Evolutionary conservation across 2,888 invertebrate genomes (phyloP), one percentile per base, ranked within the genome.

Genomic region (Caradrina kadenii): DNA sequence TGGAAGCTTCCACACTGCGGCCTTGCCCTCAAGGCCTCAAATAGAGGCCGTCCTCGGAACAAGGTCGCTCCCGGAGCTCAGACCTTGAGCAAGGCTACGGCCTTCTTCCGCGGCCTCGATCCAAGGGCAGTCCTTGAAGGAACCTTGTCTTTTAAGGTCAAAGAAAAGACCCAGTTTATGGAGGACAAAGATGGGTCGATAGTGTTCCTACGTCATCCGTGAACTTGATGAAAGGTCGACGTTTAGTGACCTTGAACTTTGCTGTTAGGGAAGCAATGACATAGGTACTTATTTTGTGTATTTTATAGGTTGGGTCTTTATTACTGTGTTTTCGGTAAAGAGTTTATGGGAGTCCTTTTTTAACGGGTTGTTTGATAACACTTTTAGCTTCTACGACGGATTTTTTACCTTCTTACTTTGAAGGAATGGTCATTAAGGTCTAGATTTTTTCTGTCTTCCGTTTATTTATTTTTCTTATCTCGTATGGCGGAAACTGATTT

Each of bases 51-150:
- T 45, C 45, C 45, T 45, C 45, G 17, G 5, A 17, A 17, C 71
- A 72, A 84, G 83, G 81, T 31, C 77, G 59, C 26, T 62, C 74
- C 79, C 63, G 77, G 69, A 71, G 39, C 42, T 26, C 48, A 73
- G 56, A 54, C 76, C 77, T 73, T 61, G 54, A 60, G 22, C 83
- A 59, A 82, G 69, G 58, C 54, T 66, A 50, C 54, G 70, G 69
- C 76, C 71, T 67, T 62, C 55, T 69, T 54, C 31, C 73, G 58
- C 63, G 79, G 71, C 86, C 86, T 82, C 63, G 75, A 19, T 63
- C 55, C 72, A 84, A 87, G 87, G 85, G 35, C 72, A 70, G 72
- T 60, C 78, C 60, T 69, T 68, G 69, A 55, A 35, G 59, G 63
- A 73, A 69, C 79, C 71, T 79, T 62, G 66, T 69, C 10, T 67